Evolutionary conservation across 2,113 vertebrate genomes (phyloP), one percentile per base, ranked within the genome.

Genomic region (Psophia crepitans): DNA sequence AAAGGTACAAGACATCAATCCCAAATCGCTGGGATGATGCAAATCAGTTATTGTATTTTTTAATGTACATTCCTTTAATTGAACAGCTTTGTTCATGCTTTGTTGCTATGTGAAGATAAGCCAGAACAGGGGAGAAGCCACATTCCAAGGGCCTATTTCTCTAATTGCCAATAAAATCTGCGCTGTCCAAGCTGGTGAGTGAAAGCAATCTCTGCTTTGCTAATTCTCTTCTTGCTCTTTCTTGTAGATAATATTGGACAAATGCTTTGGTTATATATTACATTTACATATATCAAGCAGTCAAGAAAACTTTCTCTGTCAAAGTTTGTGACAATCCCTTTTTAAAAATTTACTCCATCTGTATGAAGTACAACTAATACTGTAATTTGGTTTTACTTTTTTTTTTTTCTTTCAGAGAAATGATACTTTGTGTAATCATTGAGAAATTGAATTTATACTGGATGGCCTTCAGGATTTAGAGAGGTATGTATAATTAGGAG

Each of bases 1-100:
- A 92, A 97, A 96, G 87, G 90, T 95, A 91, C 58, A 93, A 93
- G 89, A 78, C 96, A 96, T 94, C 87, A 97, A 96, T 96, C 69
- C 83, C 90, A 90, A 87, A 96, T 94, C 85, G 65, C 82, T 95
- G 81, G 76, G 71, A 97, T 95, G 91, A 97, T 91, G 85, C 74
- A 97, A 97, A 96, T 95, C 93, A 95, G 87, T 96, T 96, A 92
- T 89, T 97, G 90, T 95, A 95, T 81, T 97, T 96, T 97, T 96
- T 80, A 97, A 96, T 97, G 83, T 85, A 77, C 77, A 68, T 96
- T 96, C 44, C 48, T 94, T 97, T 96, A 95, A 95, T 79, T 96
- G 91, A 94, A 89, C 84, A 79, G 46, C 93, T 97, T 95, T 96
- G 58, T 89, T 97, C 88, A 43, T 65, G 69, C 94, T 95, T 96